These are phyloP conservation scores for Formicarius rufipectus DNA, from an alignment of 2,113 vertebrate species.

Conservation along the genomic window DNA sequence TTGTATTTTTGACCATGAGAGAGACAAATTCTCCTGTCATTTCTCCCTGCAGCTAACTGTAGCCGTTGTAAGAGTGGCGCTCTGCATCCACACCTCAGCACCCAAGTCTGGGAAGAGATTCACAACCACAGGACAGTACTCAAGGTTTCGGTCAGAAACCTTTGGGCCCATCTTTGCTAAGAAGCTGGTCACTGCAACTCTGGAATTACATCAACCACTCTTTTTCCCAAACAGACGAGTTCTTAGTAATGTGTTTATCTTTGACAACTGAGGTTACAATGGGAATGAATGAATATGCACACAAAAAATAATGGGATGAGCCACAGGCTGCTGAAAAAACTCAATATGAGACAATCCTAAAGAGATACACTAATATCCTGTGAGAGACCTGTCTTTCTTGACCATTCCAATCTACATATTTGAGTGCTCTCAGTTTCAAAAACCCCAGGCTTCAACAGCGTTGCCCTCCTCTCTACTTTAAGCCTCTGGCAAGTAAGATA, in stretches of 20 bases:
- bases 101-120: background rate
- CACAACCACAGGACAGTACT: background rate
- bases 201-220: background rate
- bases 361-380: background rate
- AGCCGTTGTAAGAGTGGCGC: background rate
- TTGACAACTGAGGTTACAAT: background rate
- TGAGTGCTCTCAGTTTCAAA: background rate
- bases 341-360: background rate
- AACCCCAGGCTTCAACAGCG: background rate
- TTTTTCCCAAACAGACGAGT: background rate
- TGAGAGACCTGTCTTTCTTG: background rate
- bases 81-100: background rate
- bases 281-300: background rate
- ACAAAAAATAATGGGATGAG: background rate
- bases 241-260: background rate
- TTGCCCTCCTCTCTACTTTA: background rate
- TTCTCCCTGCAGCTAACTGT: accelerated
- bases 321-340: background rate
- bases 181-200: background rate
- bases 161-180: background rate
- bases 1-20: accelerated
- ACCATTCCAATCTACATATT: background rate
- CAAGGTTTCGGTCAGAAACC: background rate
- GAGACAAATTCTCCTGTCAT: background rate
- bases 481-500: background rate